Percentiles rank a stretch among this genome's conserved stretches.
Evolutionary conservation across 1,140 invertebrate species (phyloP).

Genomic region (Pygmarrhopalites habei): DNA sequence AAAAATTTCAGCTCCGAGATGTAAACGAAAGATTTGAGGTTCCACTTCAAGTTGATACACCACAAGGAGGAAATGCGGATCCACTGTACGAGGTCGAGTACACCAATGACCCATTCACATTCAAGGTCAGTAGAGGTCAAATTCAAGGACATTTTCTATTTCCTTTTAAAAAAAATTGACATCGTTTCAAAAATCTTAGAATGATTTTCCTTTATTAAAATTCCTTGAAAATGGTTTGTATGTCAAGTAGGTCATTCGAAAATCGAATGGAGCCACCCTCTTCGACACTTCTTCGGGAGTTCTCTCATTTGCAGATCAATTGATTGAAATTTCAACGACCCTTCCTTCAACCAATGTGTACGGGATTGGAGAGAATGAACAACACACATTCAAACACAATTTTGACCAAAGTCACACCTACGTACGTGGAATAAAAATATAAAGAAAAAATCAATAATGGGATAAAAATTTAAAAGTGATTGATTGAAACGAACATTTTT

Average conservation of each 20-base stretch:
- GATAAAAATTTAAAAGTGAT: too few relatives aligned
- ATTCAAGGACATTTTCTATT: too few relatives aligned
- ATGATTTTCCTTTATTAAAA: too few relatives aligned
- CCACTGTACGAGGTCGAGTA: slow-evolving; percentile 20
- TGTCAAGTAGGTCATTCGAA: too few relatives aligned
- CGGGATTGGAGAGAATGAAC: slow-evolving; percentile 49
- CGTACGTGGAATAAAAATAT: too few relatives aligned
- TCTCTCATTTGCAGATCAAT: slow-evolving; percentile 73
- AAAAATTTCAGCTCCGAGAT: slow-evolving; percentile 13
- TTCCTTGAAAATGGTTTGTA: too few relatives aligned
- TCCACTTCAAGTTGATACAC: slow-evolving; percentile 20
- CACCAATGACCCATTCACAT: slow-evolving; percentile 21
- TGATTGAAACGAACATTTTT: too few relatives aligned
- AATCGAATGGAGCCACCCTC: slow-evolving; percentile 7
- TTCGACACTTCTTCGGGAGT: slow-evolving; percentile 51
- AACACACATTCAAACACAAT: slow-evolving; percentile 27
- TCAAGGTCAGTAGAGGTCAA: too few relatives aligned
- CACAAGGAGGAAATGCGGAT: slow-evolving; percentile 4
- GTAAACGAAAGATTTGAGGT: slow-evolving; percentile 21
- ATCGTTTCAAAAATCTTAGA: too few relatives aligned
- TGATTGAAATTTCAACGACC: slow-evolving; percentile 67
- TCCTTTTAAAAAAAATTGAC: too few relatives aligned
- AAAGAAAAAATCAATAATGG: too few relatives aligned
- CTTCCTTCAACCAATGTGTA: slow-evolving; percentile 52
- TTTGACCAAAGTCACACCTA: slow-evolving; percentile 40